Base-by-base conservation (phyloP, 2,797 vertebrate genomes). In the Gymnopithys bicolor region DNA sequence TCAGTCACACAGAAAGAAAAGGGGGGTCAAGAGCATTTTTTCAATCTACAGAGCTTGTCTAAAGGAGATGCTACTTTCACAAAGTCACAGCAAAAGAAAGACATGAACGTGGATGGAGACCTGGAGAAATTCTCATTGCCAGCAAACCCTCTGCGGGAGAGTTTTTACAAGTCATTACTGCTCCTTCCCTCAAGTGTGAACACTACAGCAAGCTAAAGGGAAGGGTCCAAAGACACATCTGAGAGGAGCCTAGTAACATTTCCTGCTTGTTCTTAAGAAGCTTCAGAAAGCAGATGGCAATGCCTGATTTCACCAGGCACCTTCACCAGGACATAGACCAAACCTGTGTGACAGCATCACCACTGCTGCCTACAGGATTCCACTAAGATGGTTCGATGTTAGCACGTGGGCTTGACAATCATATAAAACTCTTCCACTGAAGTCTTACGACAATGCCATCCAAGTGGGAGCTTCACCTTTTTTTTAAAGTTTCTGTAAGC, bases 261-360 rank as follows among this genome's bases (percentile, higher is more conserved):
- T 93, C 55, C 45, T 24, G 35, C 59, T 75, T 22, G 9, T 37
- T 84, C 24, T 68, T 79, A 73, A 70, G 70, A 74, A 62, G 25
- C 19, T 89, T 89, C 59, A 74, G 37, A 92, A 71, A 81, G 71
- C 53, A 93, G 71, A 70, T 22, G 19, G 81, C 37, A 91, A 52
- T 23, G 43, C 32, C 39, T 1, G 4, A 25, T 87, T 83, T 84
- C 73, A 79, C 23, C 35, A 81, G 46, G 49, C 32, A 80, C 27
- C 33, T 75, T 67, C 7, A 28, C 23, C 37, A 89, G 35, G 30
- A 88, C 37, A 48, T 45, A 43, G 28, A 67, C 5, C 23, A 84
- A 76, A 48, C 33, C 23, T 3, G 0, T 35, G 48, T 33, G 39
- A 13, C 60, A 59, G 32, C 1, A 2, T 9, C 8, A 2, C 21